A percentile compares a stretch with the other conserved stretches of the same genome.
phyloP scores from a whole-genome alignment of 2,113 vertebrate species.

The Hepsetus odoe region DNA sequence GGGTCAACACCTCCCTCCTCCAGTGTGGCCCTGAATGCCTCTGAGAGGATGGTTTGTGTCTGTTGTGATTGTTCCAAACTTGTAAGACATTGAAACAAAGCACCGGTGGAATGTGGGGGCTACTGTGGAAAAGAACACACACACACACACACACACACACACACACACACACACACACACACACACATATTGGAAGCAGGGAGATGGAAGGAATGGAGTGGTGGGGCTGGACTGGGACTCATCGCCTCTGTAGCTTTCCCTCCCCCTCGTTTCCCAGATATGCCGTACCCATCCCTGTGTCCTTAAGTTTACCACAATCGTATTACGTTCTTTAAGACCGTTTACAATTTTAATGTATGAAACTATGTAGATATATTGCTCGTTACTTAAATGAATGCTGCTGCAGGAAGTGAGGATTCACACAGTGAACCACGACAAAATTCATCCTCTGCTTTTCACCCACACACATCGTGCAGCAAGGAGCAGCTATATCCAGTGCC shows the following conservation, averaged over 20 bases:
- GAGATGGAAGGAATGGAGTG: slow-evolving; percentile 49
- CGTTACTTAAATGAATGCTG: no score
- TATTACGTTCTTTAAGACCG: no score
- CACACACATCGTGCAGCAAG: no score
- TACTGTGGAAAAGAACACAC: neutral
- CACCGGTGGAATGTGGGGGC: slow-evolving; percentile 9
- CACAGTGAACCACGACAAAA: no score
- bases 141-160: slow-evolving; percentile 12
- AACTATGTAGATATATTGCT: no score
- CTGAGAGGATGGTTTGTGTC: slow-evolving; percentile 30
- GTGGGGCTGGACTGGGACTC: slow-evolving; percentile 50
- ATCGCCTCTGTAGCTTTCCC: slow-evolving; percentile 47
- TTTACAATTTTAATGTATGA: no score
- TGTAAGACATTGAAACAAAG: slow-evolving; percentile 22
- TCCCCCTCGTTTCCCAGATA: slow-evolving; percentile 59
- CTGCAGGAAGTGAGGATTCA: no score
- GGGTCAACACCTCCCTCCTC: slow-evolving; percentile 6
- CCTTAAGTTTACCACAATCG: neutral
- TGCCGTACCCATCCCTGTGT: slow-evolving; percentile 22
- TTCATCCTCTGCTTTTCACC: no score
- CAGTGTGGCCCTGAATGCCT: slow-evolving; percentile 13
- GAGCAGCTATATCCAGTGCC: no score
- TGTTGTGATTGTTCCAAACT: slow-evolving; percentile 20
- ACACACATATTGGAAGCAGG: slow-evolving; percentile 4
- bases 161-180: slow-evolving; percentile 20